Conservation (phyloP, 92 coral and sea anemone genomes). For the Zoanthus sociatus region DNA sequence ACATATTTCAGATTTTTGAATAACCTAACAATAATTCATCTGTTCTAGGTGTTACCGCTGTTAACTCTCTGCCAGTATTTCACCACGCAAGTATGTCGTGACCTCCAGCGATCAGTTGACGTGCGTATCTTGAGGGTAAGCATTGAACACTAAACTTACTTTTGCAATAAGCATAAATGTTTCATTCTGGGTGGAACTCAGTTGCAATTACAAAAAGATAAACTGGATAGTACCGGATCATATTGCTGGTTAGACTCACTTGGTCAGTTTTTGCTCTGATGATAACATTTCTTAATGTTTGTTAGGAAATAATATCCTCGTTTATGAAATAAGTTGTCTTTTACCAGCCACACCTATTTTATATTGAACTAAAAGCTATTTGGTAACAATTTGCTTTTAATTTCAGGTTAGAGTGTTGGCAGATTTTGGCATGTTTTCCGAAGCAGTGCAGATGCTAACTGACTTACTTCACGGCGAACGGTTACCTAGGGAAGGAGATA, state of each 20-base stretch:
- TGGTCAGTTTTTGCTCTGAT: no score
- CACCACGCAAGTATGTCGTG: conserved; percentile 86
- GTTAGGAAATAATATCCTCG: background rate
- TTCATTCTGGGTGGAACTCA: no score
- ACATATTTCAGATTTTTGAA: no score
- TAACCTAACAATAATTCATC: background rate
- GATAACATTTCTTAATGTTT: background rate
- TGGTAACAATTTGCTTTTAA: background rate
- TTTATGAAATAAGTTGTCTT: no score
- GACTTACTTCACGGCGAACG: conserved; percentile 74
- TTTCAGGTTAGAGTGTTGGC: conserved; percentile 77
- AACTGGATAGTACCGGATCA: no score
- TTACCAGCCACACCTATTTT: background rate
- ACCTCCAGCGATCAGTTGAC: conserved; percentile 84
- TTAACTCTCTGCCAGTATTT: conserved; percentile 87
- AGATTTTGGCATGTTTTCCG: conserved; percentile 81
- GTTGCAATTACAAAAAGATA: no score
- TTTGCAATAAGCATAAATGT: no score
- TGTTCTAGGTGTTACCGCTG: conserved; percentile 73
- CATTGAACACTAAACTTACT: background rate
- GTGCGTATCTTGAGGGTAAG: conserved; percentile 83
- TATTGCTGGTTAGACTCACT: no score
- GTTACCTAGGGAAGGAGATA: conserved; percentile 67
- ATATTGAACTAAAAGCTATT: background rate
- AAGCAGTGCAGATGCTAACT: conserved; percentile 59